phyloP scores from a whole-genome alignment of 1,140 invertebrate species.

The Zaprionus inermis region DNA sequence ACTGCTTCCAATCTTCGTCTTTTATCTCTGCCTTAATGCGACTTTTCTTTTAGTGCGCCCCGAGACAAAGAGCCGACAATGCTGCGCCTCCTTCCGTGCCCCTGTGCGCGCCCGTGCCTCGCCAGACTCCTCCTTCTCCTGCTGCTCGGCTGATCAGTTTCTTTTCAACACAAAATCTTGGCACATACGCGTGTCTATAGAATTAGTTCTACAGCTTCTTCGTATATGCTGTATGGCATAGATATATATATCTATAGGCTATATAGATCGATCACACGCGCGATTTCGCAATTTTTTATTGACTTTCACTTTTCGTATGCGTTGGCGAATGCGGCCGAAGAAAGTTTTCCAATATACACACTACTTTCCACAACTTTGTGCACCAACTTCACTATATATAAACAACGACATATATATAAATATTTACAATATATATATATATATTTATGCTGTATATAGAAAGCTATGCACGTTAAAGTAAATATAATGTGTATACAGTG shows the following conservation, averaged over 20 bases:
- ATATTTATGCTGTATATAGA: conserved; percentile 29
- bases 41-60: conserved; percentile 45
- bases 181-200: conserved; percentile 32
- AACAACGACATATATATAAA: conserved; percentile 25
- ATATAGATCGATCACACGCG: conserved; percentile 56
- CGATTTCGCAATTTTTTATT: conserved; percentile 76
- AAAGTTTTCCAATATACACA: conserved; percentile 9
- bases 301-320: conserved; percentile 56
- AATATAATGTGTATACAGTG: conserved; percentile 53
- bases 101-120: too few relatives aligned
- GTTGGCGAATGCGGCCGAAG: not conserved
- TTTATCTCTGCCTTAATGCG: conserved; percentile 69
- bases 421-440: conserved; percentile 30
- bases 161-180: conserved; percentile 38
- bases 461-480: not conserved
- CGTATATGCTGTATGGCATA: too few relatives aligned
- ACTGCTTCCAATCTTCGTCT: conserved; percentile 32
- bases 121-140: not conserved
- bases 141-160: conserved; percentile 18
- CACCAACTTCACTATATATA: conserved; percentile 11
- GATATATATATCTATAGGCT: conserved; percentile 22
- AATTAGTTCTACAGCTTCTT: conserved; percentile 6
- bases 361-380: not conserved
- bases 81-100: not conserved
- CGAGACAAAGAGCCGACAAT: conserved; percentile 44